phyloP scores from a whole-genome alignment of 2,888 invertebrate species.

The Hyalella azteca region DNA sequence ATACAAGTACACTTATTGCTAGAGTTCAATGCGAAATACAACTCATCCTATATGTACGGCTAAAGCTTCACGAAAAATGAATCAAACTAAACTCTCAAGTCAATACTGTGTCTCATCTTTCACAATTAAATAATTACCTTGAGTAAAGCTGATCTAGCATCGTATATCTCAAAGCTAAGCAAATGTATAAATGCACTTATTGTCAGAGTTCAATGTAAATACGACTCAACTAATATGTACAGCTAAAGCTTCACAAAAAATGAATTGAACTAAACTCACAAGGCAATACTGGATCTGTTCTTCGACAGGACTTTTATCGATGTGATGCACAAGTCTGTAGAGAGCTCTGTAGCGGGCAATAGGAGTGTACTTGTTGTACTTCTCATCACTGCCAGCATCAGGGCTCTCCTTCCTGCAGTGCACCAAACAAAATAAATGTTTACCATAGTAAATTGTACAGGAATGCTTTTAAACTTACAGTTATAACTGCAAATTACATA shows the following conservation, averaged over 20 bases:
- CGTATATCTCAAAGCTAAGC: no score
- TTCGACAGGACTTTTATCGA: conserved; percentile 60
- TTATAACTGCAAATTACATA: no score
- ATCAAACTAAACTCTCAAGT: conserved; percentile 68
- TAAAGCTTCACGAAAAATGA: conserved; percentile 13
- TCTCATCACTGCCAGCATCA: not conserved
- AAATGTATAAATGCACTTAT: no score
- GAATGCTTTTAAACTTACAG: no score
- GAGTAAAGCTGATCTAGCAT: no score
- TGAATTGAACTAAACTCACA: conserved; percentile 66
- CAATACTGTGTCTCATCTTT: conserved; percentile 75
- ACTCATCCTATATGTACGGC: not conserved
- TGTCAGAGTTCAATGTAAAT: not conserved
- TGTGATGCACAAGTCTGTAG: conserved; percentile 75
- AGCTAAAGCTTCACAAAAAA: conserved; percentile 30
- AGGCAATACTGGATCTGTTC: conserved; percentile 75
- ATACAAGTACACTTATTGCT: not conserved
- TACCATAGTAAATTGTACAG: no score
- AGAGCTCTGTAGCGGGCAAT: conserved; percentile 70
- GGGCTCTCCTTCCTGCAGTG: not conserved
- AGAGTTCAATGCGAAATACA: not conserved
- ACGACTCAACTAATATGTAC: not conserved
- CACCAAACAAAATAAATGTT: no score
- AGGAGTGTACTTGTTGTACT: conserved; percentile 10
- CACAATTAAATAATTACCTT: no score